Conservation (phyloP, 2,888 invertebrate genomes). For the Clivina fossor region DNA sequence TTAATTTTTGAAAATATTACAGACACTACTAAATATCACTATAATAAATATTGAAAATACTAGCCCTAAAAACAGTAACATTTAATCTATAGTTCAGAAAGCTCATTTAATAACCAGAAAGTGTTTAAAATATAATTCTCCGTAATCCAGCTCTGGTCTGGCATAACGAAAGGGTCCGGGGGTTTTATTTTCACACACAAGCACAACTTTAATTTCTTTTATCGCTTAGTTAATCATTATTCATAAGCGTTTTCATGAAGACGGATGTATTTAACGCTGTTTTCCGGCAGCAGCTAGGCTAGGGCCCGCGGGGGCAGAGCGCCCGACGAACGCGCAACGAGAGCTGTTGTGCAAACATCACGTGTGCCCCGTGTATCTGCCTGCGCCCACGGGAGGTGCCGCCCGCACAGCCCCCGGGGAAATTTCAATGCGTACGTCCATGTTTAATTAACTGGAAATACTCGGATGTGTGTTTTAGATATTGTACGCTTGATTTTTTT, state of each 20-base stretch:
- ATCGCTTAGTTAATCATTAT: conserved; percentile 24
- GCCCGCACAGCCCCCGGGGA: conserved; percentile 11
- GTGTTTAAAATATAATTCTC: too few relatives aligned
- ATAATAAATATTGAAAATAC: too few relatives aligned
- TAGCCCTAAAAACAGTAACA: too few relatives aligned
- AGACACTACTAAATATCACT: too few relatives aligned
- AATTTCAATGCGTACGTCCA: conserved; percentile 14
- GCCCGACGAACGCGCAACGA: conserved; percentile 1
- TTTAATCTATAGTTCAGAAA: too few relatives aligned
- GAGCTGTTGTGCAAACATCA: conserved; percentile 7
- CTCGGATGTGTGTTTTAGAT: too few relatives aligned
- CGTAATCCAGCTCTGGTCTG: too few relatives aligned
- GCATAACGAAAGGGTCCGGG: too few relatives aligned
- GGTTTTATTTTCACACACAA: too few relatives aligned
- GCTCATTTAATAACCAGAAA: too few relatives aligned
- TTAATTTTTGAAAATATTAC: too few relatives aligned
- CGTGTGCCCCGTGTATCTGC: conserved; percentile 17
- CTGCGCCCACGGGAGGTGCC: not conserved
- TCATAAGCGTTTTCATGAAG: conserved; percentile 24
- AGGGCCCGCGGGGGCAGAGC: conserved; percentile 11
- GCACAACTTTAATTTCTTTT: conserved; percentile 24
- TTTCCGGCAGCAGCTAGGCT: not conserved
- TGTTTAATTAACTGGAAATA: conserved; percentile 24
- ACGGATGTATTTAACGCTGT: conserved; percentile 18
- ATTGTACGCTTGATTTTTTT: too few relatives aligned